Percentiles rank a stretch among this genome's conserved stretches.
phyloP scores from a whole-genome alignment of 2,113 vertebrate species.

The Eurypyga helias region DNA sequence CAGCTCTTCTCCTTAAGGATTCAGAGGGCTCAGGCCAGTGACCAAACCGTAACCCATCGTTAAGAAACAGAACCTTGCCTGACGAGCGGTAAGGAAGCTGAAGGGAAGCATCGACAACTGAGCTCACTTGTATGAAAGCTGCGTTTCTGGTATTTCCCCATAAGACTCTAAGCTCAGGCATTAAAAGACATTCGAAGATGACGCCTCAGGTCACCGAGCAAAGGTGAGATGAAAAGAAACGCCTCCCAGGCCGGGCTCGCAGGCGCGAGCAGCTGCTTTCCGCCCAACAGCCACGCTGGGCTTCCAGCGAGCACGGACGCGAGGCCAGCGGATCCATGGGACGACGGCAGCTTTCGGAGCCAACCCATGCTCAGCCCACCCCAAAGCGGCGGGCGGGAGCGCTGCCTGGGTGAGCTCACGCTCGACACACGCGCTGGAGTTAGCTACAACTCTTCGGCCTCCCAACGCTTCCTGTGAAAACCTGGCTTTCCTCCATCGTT shows the following conservation, averaged over 20 bases:
- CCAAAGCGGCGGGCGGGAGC: rapidly evolving
- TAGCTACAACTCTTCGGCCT: background rate
- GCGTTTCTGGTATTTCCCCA: background rate
- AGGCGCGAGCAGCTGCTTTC: rapidly evolving
- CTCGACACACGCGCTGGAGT: rapidly evolving
- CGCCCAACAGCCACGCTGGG: rapidly evolving
- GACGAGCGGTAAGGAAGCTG: background rate
- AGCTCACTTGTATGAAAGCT: background rate
- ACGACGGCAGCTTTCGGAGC: rapidly evolving
- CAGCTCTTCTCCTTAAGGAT: background rate
- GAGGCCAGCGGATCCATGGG: rapidly evolving
- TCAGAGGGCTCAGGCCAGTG: background rate
- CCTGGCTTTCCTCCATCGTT: rapidly evolving
- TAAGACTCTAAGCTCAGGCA: background rate
- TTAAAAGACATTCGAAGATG: background rate
- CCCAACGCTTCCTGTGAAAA: rapidly evolving
- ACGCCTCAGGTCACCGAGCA: background rate
- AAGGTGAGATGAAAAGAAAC: background rate
- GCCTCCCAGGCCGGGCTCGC: rapidly evolving
- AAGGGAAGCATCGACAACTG: background rate
- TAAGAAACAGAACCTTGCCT: background rate
- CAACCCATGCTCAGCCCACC: background rate
- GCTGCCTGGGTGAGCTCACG: rapidly evolving
- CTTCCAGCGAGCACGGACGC: background rate
- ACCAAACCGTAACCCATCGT: rapidly evolving